phyloP scores from a whole-genome alignment of 2,797 vertebrate genomes.

The Chanos chanos region DNA sequence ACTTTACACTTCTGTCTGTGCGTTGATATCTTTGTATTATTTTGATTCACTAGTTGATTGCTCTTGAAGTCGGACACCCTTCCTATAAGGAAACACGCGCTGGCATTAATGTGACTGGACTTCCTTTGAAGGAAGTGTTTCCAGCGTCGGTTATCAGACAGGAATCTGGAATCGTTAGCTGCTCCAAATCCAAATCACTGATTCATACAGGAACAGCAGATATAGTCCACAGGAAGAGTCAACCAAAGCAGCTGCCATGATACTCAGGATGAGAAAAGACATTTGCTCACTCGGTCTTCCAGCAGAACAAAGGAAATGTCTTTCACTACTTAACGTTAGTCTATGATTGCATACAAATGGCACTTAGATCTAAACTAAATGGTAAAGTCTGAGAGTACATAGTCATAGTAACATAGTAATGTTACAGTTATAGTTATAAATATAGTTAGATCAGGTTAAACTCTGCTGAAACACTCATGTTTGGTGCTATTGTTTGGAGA shows the following conservation, averaged over 20 bases:
- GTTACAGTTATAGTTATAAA: too few species aligned
- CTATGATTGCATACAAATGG: too few species aligned
- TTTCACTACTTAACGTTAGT: too few species aligned
- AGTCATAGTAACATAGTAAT: too few species aligned
- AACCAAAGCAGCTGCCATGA: background rate
- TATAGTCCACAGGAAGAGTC: background rate
- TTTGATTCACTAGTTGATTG: constrained; percentile 30
- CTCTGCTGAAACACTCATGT: too few species aligned
- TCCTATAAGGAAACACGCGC: constrained; percentile 40
- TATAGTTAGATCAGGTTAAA: too few species aligned
- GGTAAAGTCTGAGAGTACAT: too few species aligned
- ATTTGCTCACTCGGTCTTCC: too few species aligned
- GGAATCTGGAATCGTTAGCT: constrained; percentile 19
- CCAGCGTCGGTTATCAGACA: constrained; percentile 7
- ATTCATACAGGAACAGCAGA: background rate
- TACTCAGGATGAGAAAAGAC: too few species aligned
- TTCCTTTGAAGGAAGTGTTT: constrained; percentile 47
- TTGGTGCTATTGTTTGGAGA: too few species aligned
- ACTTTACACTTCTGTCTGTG: constrained; percentile 18
- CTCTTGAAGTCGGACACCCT: constrained; percentile 7
- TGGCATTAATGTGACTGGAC: constrained; percentile 27
- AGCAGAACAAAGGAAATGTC: too few species aligned
- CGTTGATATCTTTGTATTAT: constrained; percentile 7
- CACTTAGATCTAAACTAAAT: too few species aligned
- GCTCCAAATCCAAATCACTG: background rate